Conservation (phyloP, 2,797 vertebrate species). For the Garrulus glandarius region DNA sequence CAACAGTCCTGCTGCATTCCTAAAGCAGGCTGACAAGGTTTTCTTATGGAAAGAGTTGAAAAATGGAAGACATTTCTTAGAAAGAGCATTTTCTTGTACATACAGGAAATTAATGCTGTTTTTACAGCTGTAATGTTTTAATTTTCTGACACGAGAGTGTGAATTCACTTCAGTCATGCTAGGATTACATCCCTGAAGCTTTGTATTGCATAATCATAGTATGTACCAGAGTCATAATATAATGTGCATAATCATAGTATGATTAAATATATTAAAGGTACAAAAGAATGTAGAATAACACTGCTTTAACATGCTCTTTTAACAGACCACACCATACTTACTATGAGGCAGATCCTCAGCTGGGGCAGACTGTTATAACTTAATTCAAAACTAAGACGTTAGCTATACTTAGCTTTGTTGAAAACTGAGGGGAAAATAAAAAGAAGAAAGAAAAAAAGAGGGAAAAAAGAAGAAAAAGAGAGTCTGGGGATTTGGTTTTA, state of each 20-base stretch:
- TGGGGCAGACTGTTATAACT: neutral
- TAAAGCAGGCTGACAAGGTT: neutral
- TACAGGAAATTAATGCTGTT: neutral
- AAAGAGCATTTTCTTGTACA: neutral
- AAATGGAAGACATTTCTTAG: neutral
- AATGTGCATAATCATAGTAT: neutral
- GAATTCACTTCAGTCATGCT: neutral
- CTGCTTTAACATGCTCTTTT: neutral
- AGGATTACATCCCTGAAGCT: neutral
- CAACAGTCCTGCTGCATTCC: accelerated
- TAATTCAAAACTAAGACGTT: neutral
- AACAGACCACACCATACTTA: neutral
- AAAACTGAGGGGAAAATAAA: neutral
- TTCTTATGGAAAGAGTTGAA: neutral
- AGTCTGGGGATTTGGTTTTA: neutral
- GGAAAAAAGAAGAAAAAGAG: accelerated
- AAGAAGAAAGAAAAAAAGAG: too few species aligned
- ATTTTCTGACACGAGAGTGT: neutral
- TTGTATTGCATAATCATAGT: neutral
- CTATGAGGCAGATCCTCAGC: neutral
- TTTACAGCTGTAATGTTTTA: neutral
- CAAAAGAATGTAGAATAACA: neutral
- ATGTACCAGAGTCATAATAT: neutral
- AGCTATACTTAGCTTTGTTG: neutral
- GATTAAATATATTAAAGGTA: neutral